Evolutionary conservation across 2,888 invertebrate species (phyloP), one percentile per base, ranked within the genome.

Genomic region (Digitonthophagus gazella): DNA sequence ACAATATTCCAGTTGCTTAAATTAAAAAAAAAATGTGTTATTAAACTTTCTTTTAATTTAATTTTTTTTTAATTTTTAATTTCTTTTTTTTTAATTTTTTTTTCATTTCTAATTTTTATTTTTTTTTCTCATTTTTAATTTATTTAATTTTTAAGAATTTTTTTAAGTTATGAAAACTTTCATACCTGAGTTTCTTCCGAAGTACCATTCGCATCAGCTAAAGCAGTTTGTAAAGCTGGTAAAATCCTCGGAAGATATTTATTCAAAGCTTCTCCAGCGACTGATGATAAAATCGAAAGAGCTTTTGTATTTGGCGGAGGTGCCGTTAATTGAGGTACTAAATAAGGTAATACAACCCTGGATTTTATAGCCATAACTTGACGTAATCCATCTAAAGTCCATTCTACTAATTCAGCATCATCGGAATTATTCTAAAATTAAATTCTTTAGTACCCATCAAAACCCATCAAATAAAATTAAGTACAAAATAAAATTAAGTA

Each of bases 361-460:
- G 97, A 96, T 84, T 98, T 98, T 69, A 98, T 94, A 11, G 95
- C 92, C 96, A 99, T 97, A 56, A 99, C 95, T 87, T 98, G 97
- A 69, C 95, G 90, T 74, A 99, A 86, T 15, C 98, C 99, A 81
- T 99, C 98, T 73, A 99, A 86, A 6, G 97, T 94, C 79, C 93
- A 92, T 79, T 97, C 97, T 0, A 95, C 95, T 66, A 91, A 84
- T 16, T 87, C 88, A 0, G 90, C 87, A 84, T 97, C 91, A 0
- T 92, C 90, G 80, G 19, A 18, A 61, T 94, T 89, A 75, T 92
- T 91, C 87, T 88, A 78, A 66, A 80, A 77, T 65, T n/a, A n/a
- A n/a, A n/a, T n/a, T n/a, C n/a, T n/a, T n/a, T n/a, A n/a, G n/a
- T n/a, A n/a, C n/a, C n/a, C n/a, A n/a, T n/a, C n/a, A n/a, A n/a